Evolutionary conservation across 2,797 vertebrate genomes (phyloP), one percentile per base, ranked within the genome.

Genomic region (Eupleurogrammus muticus): DNA sequence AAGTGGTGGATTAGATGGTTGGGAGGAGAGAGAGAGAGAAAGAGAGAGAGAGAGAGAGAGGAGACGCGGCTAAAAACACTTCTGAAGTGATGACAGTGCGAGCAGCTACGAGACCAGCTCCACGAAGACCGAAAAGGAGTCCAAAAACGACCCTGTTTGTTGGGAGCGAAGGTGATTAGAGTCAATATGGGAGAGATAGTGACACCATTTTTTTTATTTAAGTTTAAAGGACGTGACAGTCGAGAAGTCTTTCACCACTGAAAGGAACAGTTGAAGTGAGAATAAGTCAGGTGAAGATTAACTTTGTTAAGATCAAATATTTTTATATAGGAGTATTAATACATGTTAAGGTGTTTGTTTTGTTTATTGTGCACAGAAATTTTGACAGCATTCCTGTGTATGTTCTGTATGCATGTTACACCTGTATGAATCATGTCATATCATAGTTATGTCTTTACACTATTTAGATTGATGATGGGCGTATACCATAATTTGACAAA

Each of bases 51-150:
- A n/a, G n/a, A n/a, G 46, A 19, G 38, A 60, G 53, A 2, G 70
- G 44, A 35, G 17, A 49, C 48, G 49, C 51, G 57, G 76, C 55
- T 68, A 64, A 66, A 21, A 69, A 59, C 51, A 77, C 73, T 81
- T 79, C 54, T 2, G 14, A 54, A 66, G 77, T 69, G 82, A 80
- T 64, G 47, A 36, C 46, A 68, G 51, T 12, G 59, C n/a, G 53
- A 61, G 66, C 20, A 58, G 65, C 28, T 24, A 5, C 67, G 54
- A n/a, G 16, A n/a, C 19, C 8, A 24, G 36, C 59, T 64, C n/a
- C 23, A 36, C 32, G 24, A 19, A 24, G 40, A 34, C 40, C 16
- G 6, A 28, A 34, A n/a, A n/a, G n/a, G 21, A 56, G 59, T 54
- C 60, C n/a, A n/a, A n/a, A n/a, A n/a, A n/a, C n/a, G n/a, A n/a